These are phyloP conservation scores for Poecilia gillii DNA, from an alignment of 2,797 vertebrate genomes.

Conservation along the genomic window DNA sequence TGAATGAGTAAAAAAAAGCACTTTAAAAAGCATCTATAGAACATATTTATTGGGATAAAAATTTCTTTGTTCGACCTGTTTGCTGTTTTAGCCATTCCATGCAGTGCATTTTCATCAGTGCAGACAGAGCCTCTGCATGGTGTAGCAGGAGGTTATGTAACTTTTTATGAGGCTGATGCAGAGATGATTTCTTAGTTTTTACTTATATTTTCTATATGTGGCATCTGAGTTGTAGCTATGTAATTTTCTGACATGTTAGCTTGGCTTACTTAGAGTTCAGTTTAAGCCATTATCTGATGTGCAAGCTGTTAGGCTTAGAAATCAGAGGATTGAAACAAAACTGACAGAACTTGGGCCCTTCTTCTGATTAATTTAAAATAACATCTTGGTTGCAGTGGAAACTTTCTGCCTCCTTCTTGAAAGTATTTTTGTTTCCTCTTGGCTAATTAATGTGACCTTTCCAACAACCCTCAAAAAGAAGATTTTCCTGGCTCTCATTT, in stretches of 20 bases:
- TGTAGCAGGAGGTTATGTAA: not conserved
- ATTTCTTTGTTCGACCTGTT: not conserved
- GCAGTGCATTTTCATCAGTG: not conserved
- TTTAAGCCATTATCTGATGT: not conserved
- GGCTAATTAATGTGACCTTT: constrained; percentile 31
- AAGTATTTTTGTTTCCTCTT: constrained; percentile 1
- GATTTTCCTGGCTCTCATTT: not conserved
- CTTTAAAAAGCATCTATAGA: not conserved
- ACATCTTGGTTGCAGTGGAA: not conserved
- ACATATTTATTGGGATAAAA: not conserved
- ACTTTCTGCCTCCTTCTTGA: not conserved
- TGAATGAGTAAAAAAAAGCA: not conserved
- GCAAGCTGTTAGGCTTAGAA: not conserved
- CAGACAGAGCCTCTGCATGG: not conserved
- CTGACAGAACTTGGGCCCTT: not conserved
- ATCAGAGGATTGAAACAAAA: not conserved
- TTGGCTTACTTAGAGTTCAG: not conserved
- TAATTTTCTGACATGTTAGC: not conserved
- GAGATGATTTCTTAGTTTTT: not conserved
- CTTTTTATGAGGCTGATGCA: not conserved
- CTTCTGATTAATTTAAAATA: constrained; percentile 1
- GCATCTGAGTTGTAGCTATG: not conserved
- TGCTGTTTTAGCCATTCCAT: not conserved
- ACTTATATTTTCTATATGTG: not conserved
- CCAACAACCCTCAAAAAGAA: constrained; percentile 20